Percentiles rank a stretch among this genome's conserved stretches.
These are phyloP conservation scores for Pseudochaenichthys georgianus DNA, from an alignment of 2,797 vertebrate genomes.

Conservation along the genomic window DNA sequence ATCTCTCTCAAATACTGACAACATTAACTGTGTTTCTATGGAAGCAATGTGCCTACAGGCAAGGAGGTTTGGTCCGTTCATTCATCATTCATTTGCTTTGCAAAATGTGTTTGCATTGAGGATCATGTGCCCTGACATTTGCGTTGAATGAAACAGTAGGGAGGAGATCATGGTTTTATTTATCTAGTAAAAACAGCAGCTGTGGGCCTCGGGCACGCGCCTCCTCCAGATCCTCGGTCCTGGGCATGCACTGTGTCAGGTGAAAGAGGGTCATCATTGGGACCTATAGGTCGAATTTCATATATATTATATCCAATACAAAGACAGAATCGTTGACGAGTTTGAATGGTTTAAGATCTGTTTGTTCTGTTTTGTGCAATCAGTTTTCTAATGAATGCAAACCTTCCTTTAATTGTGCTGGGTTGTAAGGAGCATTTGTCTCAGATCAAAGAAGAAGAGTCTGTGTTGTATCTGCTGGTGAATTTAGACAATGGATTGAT, in stretches of 20 bases:
- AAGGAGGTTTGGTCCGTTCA: background rate
- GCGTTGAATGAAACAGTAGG: slow-evolving; percentile 77
- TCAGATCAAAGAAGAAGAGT: slow-evolving; percentile 50
- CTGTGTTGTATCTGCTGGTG: slow-evolving; percentile 19
- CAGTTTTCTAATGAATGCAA: background rate
- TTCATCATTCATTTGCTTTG: slow-evolving; percentile 22
- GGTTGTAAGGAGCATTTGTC: slow-evolving; percentile 8
- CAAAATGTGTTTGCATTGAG: slow-evolving; percentile 19
- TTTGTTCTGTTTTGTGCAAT: background rate
- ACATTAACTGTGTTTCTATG: background rate
- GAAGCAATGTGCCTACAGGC: background rate
- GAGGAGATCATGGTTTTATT: slow-evolving; percentile 71
- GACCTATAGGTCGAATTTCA: slow-evolving; percentile 12
- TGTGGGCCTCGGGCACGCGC: slow-evolving; percentile 63
- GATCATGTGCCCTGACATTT: slow-evolving; percentile 58
- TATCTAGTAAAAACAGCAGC: slow-evolving; percentile 64
- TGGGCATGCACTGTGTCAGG: slow-evolving; percentile 69
- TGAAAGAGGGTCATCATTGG: slow-evolving; percentile 48
- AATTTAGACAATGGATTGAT: slow-evolving; percentile 67
- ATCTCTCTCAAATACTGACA: background rate
- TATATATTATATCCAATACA: background rate
- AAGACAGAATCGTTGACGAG: background rate
- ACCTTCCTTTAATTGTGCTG: background rate
- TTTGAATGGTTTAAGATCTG: background rate
- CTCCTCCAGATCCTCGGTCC: slow-evolving; percentile 49